Conservation (phyloP, 1,140 invertebrate species). For the Drosophila setifemur region DNA sequence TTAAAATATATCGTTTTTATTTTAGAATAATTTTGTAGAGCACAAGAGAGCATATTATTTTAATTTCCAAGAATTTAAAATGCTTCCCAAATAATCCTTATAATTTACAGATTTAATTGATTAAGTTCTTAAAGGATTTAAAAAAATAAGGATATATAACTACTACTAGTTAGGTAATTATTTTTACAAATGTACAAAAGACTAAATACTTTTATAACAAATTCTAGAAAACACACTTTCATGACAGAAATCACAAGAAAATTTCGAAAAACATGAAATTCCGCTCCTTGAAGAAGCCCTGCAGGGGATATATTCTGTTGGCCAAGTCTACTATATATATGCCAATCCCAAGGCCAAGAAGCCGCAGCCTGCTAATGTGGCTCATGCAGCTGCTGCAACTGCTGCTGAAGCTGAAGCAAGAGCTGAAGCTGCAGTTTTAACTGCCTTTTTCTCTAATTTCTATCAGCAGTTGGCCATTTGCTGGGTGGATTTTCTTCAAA, state of each 20-base stretch:
- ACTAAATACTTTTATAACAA: no score
- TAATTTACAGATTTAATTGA: no score
- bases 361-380: slow-evolving; percentile 34
- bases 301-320: slow-evolving; percentile 19
- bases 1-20: no score
- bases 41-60: no score
- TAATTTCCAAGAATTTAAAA: no score
- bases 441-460: slow-evolving; percentile 74
- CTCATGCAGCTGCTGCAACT: slow-evolving; percentile 8
- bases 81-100: no score
- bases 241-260: neutral
- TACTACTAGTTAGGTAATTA: no score
- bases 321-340: slow-evolving; percentile 6
- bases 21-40: no score
- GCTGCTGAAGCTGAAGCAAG: slow-evolving; percentile 15
- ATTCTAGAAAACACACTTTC: no score
- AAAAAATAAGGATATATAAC: no score
- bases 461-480: slow-evolving; percentile 50
- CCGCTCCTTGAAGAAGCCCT: neutral
- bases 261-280: neutral
- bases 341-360: slow-evolving; percentile 36
- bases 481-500: slow-evolving; percentile 52
- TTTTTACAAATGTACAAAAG: no score
- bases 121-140: no score
- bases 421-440: slow-evolving; percentile 61